Conservation (phyloP, 2,113 vertebrate genomes). For the Rattus rattus region DNA sequence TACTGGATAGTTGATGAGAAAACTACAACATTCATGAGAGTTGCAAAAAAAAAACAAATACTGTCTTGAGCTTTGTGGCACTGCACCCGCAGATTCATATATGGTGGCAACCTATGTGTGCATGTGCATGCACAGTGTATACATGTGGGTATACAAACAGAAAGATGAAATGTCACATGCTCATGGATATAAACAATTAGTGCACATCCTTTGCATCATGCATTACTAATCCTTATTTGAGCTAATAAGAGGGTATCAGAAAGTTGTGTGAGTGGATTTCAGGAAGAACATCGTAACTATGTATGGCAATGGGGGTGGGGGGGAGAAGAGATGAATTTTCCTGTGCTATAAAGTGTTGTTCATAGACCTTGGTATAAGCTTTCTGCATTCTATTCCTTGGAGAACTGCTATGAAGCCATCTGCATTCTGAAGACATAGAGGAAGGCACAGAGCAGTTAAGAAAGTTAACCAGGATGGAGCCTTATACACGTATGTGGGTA, state of each 20-base stretch:
- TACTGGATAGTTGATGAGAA: conserved; percentile 1
- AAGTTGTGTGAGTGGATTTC: neutral
- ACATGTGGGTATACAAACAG: neutral
- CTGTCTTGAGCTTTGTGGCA: neutral
- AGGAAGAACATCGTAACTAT: neutral
- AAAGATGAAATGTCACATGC: neutral
- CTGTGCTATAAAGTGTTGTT: neutral
- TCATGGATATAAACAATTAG: neutral
- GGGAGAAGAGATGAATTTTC: neutral
- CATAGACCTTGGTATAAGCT: neutral
- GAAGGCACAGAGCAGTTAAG: neutral
- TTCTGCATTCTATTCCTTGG: neutral
- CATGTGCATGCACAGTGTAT: neutral
- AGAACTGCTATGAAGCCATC: neutral
- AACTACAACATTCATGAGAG: neutral
- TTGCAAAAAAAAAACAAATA: neutral
- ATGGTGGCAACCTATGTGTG: neutral
- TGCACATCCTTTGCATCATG: neutral
- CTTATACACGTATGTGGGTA: neutral
- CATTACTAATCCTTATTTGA: neutral
- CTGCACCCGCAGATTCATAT: no score
- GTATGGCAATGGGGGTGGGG: neutral
- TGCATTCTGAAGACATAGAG: neutral
- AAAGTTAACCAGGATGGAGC: neutral
- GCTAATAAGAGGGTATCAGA: neutral